Evolutionary conservation across 2,113 vertebrate genomes (phyloP), one percentile per base, ranked within the genome.

Genomic region (Myanophis thanlyinensis): DNA sequence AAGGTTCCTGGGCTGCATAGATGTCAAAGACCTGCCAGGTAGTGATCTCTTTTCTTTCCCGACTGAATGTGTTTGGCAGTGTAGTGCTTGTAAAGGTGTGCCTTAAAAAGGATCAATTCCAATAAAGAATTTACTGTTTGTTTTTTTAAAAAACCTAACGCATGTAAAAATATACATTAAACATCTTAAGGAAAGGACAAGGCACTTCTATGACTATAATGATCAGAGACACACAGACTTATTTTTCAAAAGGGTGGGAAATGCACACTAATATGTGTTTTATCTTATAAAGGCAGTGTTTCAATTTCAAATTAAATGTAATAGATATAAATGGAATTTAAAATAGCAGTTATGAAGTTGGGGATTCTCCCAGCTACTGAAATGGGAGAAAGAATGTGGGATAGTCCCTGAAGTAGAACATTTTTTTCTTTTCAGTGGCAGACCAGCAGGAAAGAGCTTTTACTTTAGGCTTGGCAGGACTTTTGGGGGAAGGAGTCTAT

Each of bases 391-490:
- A 4, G 47, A 4, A 20, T 0, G 0, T 67, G 80, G 40, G 4
- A 4, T 35, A 91, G 48, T 30, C 56, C 2, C 49, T 92, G 46
- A 30, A 11, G 15, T 22, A 20, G 11, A 35, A 22, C 35, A 0
- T 5, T 94, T 9, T 94, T 9, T 91, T 93, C 40, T 10, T 54
- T 94, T 2, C 95, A 99, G 99, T 98, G 88, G 98, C 99, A 0
- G 99, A 99, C 97, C 99, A 99, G 91, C 99, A 99, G 96, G 99
- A 99, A 95, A 97, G 99, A 96, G 99, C 99, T 3, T 99, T 99
- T 96, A 99, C 99, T 0, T 96, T 99, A 88, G 99, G 99, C 0
- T 97, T 99, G 93, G 99, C 99, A 0, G 99, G 99, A 53, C 98
- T 99, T 25, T 94, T 99, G 3, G 99, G 99, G 8, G 99, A 99